Evolutionary conservation across 1,140 invertebrate species (phyloP).

Genomic region (Euborellia annulipes): DNA sequence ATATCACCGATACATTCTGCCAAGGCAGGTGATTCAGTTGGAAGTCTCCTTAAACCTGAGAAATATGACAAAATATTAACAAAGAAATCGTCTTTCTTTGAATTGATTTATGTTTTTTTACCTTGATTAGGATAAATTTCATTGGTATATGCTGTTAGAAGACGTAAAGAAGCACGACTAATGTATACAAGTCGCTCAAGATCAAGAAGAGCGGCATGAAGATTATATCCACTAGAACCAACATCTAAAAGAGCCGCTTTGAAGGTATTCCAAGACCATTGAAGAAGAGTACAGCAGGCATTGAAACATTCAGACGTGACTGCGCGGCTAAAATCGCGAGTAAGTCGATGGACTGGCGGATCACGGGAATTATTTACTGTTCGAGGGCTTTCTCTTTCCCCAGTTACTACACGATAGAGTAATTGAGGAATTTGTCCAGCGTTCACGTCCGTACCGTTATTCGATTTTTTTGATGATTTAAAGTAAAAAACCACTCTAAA

Average conservation of each 20-base stretch:
- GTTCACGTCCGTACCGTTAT: slow-evolving; percentile 97
- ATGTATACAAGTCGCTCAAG: slow-evolving; percentile 79
- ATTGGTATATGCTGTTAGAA: slow-evolving; percentile 70
- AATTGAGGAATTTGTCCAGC: slow-evolving; percentile 94
- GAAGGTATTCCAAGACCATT: slow-evolving; percentile 68
- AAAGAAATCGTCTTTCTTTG: background rate
- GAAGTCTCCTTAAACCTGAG: background rate
- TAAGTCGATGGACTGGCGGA: slow-evolving; percentile 59
- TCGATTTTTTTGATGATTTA: slow-evolving; percentile 92
- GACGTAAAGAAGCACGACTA: slow-evolving; percentile 59
- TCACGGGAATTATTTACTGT: slow-evolving; percentile 26
- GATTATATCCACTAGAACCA: slow-evolving; percentile 21
- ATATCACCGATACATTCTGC: slow-evolving; percentile 79
- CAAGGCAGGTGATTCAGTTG: slow-evolving; percentile 48
- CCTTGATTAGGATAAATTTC: slow-evolving; percentile 73
- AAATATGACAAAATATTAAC: background rate
- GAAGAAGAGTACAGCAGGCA: slow-evolving; percentile 58
- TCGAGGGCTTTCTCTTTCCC: slow-evolving; percentile 41
- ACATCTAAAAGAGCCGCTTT: slow-evolving; percentile 45
- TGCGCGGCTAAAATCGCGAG: slow-evolving; percentile 56
- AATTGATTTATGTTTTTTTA: slow-evolving; percentile 10
- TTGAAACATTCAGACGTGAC: slow-evolving; percentile 54
- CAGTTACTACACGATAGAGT: slow-evolving; percentile 63
- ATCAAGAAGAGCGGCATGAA: slow-evolving; percentile 39
- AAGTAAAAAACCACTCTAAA: slow-evolving; percentile 82